Evolutionary conservation across 2,797 vertebrate species (phyloP).

Genomic region (Arrhamphus sclerolepis): DNA sequence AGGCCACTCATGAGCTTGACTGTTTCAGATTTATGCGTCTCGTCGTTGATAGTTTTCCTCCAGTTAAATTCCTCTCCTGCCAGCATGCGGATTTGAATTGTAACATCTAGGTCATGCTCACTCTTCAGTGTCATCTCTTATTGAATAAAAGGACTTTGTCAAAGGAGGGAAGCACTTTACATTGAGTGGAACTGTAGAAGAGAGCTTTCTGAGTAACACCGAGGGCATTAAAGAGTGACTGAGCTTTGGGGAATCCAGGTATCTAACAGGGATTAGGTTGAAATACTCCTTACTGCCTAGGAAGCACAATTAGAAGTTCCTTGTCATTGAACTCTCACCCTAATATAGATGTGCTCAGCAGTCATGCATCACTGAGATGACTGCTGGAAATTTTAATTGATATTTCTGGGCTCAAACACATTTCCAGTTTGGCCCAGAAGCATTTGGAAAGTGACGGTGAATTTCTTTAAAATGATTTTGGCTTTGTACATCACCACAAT

Average conservation of each 20-base stretch:
- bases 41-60: conserved; percentile 21
- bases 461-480: no score
- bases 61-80: conserved; percentile 5
- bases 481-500: no score
- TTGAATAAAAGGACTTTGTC: conserved; percentile 54
- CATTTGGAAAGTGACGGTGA: no score
- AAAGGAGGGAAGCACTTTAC: conserved; percentile 41
- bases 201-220: conserved; percentile 46
- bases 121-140: conserved; percentile 39
- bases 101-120: conserved; percentile 40
- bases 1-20: no score
- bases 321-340: conserved; percentile 50
- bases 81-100: conserved; percentile 31
- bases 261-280: conserved; percentile 72
- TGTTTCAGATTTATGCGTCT: background rate
- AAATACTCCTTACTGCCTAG: conserved; percentile 61
- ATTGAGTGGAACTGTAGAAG: conserved; percentile 39
- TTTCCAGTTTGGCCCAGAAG: background rate
- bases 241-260: conserved; percentile 63
- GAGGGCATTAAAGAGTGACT: conserved; percentile 63
- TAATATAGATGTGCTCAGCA: conserved; percentile 23
- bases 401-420: background rate
- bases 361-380: conserved; percentile 32
- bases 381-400: conserved; percentile 14
- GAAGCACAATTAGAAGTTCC: conserved; percentile 76